These are phyloP conservation scores for Alcedo quadribrachys DNA, from an alignment of 2,797 vertebrate genomes.

Conservation along the genomic window DNA sequence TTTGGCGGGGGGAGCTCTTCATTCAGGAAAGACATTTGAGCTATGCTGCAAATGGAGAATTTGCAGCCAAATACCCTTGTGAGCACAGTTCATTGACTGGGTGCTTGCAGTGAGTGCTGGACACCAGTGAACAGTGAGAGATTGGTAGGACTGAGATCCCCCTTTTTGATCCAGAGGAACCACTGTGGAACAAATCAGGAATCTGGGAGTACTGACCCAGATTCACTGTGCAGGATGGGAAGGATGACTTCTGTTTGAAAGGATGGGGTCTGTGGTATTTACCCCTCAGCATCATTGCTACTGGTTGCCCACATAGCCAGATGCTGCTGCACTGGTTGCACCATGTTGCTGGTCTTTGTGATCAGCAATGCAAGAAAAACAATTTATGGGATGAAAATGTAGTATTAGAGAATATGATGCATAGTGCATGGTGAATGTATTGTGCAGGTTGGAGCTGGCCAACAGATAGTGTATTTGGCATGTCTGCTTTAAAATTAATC, in stretches of 20 bases:
- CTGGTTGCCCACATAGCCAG: background rate
- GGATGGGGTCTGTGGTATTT: background rate
- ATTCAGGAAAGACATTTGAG: background rate
- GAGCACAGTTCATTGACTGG: background rate
- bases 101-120: background rate
- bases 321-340: background rate
- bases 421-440: background rate
- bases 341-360: background rate
- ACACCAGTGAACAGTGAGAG: background rate
- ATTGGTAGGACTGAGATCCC: background rate
- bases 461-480: background rate
- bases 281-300: background rate
- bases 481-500: constrained; percentile 1
- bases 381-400: background rate
- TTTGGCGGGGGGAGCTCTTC: background rate
- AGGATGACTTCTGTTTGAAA: background rate
- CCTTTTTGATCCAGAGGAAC: background rate
- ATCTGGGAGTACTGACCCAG: background rate
- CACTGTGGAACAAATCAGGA: background rate
- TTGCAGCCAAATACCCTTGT: background rate
- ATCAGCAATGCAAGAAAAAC: background rate
- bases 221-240: background rate
- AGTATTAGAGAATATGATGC: background rate
- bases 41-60: background rate
- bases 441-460: background rate